Evolutionary conservation across 2,797 vertebrate genomes (phyloP).

Genomic region (Limosa lapponica): DNA sequence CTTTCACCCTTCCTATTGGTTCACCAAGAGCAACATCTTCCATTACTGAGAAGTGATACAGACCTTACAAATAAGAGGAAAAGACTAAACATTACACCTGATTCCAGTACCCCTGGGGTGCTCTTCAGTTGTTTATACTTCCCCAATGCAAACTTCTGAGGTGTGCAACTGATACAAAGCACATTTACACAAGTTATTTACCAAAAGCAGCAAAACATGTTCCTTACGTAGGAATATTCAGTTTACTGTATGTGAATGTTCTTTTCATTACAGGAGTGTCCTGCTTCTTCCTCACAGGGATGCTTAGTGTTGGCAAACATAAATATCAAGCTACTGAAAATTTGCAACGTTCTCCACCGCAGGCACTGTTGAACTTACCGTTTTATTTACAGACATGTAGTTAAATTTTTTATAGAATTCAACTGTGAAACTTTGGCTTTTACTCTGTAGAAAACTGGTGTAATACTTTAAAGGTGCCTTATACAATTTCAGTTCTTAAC

Average conservation of each 20-base stretch:
- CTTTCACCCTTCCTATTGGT: constrained; percentile 91
- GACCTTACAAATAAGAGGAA: constrained; percentile 80
- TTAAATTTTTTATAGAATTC: constrained; percentile 53
- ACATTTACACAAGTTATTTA: background rate
- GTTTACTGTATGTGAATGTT: background rate
- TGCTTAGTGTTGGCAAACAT: constrained; percentile 15
- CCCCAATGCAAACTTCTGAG: background rate
- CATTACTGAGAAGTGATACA: constrained; percentile 94
- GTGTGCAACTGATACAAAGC: background rate
- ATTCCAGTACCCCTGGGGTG: background rate
- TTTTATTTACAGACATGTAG: constrained; percentile 46
- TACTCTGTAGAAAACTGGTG: constrained; percentile 38
- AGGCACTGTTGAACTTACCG: constrained; percentile 45
- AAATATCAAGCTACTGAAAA: constrained; percentile 52
- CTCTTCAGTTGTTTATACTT: background rate
- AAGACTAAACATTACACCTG: constrained; percentile 20
- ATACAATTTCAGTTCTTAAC: constrained; percentile 38
- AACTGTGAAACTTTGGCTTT: constrained; percentile 36
- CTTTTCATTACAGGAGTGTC: background rate
- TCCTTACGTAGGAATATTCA: background rate
- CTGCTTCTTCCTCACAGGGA: background rate
- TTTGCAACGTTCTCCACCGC: background rate
- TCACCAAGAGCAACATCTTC: constrained; percentile 91
- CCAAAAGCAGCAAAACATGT: background rate
- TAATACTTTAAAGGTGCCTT: constrained; percentile 28